Evolutionary conservation across 2,113 vertebrate species (phyloP).

Genomic region (Corythornis madagascariensis): DNA sequence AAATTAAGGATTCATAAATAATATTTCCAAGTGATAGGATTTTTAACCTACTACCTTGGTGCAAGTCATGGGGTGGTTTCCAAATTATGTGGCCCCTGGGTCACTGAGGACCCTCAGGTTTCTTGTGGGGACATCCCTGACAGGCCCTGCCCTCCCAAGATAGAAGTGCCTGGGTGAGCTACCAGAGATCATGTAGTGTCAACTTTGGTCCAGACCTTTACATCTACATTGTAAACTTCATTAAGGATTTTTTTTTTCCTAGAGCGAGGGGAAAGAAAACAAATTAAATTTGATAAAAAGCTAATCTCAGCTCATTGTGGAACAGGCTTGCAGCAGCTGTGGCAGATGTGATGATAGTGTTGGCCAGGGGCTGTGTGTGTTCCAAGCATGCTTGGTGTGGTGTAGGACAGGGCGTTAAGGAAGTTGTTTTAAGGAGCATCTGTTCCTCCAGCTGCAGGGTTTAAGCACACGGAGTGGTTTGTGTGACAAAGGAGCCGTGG

Average conservation of each 20-base stretch:
- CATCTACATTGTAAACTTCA: no score
- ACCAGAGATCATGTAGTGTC: accelerated
- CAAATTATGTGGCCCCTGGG: accelerated
- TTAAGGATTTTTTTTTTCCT: no score
- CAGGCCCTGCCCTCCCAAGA: no score
- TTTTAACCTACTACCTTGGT: neutral
- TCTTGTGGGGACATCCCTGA: neutral
- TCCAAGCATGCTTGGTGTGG: accelerated
- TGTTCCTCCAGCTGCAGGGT: slow-evolving; percentile 80
- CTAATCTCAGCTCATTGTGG: accelerated
- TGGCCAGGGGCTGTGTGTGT: accelerated
- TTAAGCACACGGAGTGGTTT: slow-evolving; percentile 86
- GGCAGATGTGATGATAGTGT: accelerated
- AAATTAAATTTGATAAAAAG: neutral
- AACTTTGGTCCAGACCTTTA: neutral
- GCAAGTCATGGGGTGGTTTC: no score
- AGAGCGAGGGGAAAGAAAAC: neutral
- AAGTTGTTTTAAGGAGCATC: neutral
- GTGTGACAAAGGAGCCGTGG: slow-evolving; percentile 66
- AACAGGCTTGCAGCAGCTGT: neutral
- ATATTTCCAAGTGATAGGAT: no score
- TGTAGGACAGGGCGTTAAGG: accelerated
- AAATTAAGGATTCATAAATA: neutral
- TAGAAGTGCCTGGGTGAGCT: neutral
- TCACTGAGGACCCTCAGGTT: neutral